phyloP scores from a whole-genome alignment of 2,113 vertebrate species.

The Crotalus tigris region DNA sequence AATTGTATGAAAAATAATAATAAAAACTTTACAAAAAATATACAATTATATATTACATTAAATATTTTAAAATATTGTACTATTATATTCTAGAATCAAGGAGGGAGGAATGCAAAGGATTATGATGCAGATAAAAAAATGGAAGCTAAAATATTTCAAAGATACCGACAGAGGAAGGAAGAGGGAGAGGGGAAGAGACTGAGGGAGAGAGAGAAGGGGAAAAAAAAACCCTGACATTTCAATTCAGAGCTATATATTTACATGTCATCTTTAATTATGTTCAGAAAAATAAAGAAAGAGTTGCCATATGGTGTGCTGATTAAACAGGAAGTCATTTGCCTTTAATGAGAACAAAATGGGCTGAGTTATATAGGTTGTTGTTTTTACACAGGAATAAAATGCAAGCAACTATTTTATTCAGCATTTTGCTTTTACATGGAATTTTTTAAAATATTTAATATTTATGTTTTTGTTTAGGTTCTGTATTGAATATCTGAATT shows the following conservation, averaged over 20 bases:
- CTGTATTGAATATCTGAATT: not conserved
- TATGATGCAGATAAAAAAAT: not conserved
- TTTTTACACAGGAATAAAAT: constrained; percentile 30
- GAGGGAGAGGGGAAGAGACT: not conserved
- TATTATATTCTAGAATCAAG: not conserved
- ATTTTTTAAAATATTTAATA: not conserved
- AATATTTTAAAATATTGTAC: not conserved
- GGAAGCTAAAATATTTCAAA: constrained; percentile 1
- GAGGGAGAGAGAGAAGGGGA: not conserved
- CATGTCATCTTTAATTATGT: constrained; percentile 12
- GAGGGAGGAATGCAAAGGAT: not conserved
- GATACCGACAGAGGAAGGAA: not conserved
- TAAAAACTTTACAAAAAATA: no score
- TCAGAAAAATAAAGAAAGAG: constrained; percentile 11
- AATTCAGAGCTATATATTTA: constrained; percentile 22
- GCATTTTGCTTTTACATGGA: constrained; percentile 27
- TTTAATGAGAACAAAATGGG: constrained; percentile 33
- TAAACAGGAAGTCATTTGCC: constrained; percentile 31
- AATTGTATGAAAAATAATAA: no score
- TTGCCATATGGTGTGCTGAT: constrained; percentile 31
- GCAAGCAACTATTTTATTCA: constrained; percentile 31
- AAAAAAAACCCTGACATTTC: constrained; percentile 6
- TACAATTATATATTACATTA: not conserved
- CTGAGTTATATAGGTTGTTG: constrained; percentile 6
- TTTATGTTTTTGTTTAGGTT: not conserved